These are phyloP conservation scores for Pipistrellus kuhlii DNA, from an alignment of 2,797 vertebrate genomes.

Conservation along the genomic window DNA sequence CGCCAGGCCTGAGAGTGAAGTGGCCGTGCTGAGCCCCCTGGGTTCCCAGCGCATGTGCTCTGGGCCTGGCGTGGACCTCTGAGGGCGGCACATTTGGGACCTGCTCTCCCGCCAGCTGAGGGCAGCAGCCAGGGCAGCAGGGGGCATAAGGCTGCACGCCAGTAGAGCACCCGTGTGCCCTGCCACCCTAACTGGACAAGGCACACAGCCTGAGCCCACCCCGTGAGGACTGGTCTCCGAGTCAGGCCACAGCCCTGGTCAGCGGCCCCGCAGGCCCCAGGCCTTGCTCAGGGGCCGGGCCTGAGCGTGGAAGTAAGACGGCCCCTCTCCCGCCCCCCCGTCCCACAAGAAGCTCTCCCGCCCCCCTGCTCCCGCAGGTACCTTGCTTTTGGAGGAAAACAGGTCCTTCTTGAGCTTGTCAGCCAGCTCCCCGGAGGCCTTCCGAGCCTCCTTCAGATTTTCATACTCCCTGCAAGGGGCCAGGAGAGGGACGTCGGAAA, in stretches of 20 bases:
- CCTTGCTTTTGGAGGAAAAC: slow-evolving; percentile 93
- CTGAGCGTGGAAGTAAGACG: not conserved
- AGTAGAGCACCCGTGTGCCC: not conserved
- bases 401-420: slow-evolving; percentile 96
- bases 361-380: slow-evolving; percentile 77
- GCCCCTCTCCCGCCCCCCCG: no score
- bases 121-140: not conserved
- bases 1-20: not conserved
- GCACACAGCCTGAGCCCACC: not conserved
- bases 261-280: no score
- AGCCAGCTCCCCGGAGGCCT: slow-evolving; percentile 91
- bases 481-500: not conserved
- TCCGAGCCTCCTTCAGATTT: slow-evolving; percentile 93
- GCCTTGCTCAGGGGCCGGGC: not conserved
- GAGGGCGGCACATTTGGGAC: not conserved
- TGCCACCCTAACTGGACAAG: not conserved
- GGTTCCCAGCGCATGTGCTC: not conserved
- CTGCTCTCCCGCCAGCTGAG: not conserved
- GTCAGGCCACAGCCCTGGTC: no score
- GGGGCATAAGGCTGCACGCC: not conserved
- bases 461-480: slow-evolving; percentile 93
- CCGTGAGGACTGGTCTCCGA: not conserved
- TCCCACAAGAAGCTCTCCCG: not conserved
- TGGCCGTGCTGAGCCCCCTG: not conserved
- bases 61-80: not conserved